These are phyloP conservation scores for Tiphia femorata DNA, from an alignment of 2,888 invertebrate genomes.

Conservation along the genomic window DNA sequence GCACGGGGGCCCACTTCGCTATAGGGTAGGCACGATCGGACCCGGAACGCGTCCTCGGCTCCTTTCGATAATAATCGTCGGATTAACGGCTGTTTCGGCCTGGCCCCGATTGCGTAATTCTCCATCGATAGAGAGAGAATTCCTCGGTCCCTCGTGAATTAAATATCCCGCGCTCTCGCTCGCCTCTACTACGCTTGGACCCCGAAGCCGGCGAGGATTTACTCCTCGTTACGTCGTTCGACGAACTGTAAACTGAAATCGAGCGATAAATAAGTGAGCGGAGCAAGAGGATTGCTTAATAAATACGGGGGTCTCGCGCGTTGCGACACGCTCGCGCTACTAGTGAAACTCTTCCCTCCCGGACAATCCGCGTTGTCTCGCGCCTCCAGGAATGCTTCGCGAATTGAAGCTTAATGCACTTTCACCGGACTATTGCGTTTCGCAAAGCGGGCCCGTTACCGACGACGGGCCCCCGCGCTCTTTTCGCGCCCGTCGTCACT, in stretches of 20 bases:
- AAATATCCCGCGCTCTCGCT: no score
- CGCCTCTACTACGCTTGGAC: background rate
- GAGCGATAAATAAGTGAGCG: no score
- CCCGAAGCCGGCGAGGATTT: background rate
- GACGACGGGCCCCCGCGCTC: background rate
- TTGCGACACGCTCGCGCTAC: conserved; percentile 29
- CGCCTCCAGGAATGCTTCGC: conserved; percentile 42
- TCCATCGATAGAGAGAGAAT: no score
- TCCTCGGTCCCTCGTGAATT: no score
- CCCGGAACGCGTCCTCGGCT: no score
- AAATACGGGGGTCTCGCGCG: conserved; percentile 17
- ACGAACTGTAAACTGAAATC: no score
- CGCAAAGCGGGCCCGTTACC: background rate
- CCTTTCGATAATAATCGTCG: no score
- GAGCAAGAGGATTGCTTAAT: conserved; percentile 1
- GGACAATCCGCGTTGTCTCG: conserved; percentile 27
- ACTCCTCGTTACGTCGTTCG: background rate
- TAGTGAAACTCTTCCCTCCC: conserved; percentile 39
- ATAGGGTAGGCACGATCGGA: no score
- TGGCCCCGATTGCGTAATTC: no score
- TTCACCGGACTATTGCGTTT: conserved; percentile 52
- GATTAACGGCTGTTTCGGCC: no score
- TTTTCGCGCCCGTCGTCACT: no score
- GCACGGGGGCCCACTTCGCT: no score
- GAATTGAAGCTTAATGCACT: conserved; percentile 60